Conservation (phyloP, 2,797 vertebrate genomes). For the Pipistrellus pygmaeus region DNA sequence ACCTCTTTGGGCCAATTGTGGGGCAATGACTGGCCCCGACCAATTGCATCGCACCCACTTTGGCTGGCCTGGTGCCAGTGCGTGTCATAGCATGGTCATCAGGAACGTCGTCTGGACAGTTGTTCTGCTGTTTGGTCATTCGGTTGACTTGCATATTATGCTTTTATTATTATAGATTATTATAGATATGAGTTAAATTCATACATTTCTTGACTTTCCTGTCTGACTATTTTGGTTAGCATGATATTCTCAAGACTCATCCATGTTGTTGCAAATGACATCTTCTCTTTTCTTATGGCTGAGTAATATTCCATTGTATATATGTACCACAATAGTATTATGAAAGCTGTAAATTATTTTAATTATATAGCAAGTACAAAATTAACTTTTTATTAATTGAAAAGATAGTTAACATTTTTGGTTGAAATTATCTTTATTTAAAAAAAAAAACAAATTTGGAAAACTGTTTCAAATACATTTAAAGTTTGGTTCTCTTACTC, state of each 20-base stretch:
- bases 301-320: background rate
- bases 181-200: background rate
- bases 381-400: conserved; percentile 49
- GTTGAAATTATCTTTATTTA: conserved; percentile 55
- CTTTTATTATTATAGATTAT: too few relatives aligned
- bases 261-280: background rate
- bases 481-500: conserved; percentile 78
- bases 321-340: background rate
- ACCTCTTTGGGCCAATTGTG: too few relatives aligned
- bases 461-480: conserved; percentile 63
- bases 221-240: background rate
- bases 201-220: background rate
- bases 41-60: too few relatives aligned
- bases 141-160: too few relatives aligned
- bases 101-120: too few relatives aligned
- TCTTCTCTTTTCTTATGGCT: background rate
- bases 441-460: conserved; percentile 55
- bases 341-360: conserved; percentile 32
- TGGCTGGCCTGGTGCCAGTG: too few relatives aligned
- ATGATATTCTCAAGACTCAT: background rate
- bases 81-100: too few relatives aligned
- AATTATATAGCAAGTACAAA: conserved; percentile 36
- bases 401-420: conserved; percentile 20
- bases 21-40: too few relatives aligned
- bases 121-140: too few relatives aligned